A percentile compares a stretch with the other conserved stretches of the same genome.
phyloP scores from a whole-genome alignment of 53 echinoderm and acorn worm genomes.

The Henricia sp. region DNA sequence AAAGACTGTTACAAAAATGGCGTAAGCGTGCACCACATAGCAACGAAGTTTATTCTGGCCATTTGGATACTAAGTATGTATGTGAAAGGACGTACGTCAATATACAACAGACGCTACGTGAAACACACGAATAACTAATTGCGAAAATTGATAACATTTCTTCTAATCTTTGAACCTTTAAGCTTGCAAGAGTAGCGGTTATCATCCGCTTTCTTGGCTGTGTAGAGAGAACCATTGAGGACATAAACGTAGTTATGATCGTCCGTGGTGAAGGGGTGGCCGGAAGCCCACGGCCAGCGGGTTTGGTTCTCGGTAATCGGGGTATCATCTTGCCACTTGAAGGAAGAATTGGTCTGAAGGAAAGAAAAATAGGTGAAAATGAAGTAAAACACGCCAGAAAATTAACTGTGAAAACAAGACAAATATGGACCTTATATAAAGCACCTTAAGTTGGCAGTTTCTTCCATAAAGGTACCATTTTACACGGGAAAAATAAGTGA shows the following conservation, averaged over 20 bases:
- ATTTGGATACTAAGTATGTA: no score
- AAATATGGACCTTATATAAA: no score
- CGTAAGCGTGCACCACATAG: background rate
- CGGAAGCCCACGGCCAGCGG: slow-evolving; percentile 31
- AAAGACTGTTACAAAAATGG: no score
- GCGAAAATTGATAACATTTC: background rate
- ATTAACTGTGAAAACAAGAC: no score
- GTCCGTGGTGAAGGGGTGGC: background rate
- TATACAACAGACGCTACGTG: background rate
- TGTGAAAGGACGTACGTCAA: no score
- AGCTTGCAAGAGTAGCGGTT: slow-evolving; percentile 29
- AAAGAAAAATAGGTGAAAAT: no score
- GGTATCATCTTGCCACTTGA: slow-evolving; percentile 25
- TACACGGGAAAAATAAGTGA: no score
- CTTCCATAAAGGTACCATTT: no score
- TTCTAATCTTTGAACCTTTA: slow-evolving; percentile 13
- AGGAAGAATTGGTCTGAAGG: background rate
- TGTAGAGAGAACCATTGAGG: slow-evolving; percentile 10
- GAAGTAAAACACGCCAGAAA: no score
- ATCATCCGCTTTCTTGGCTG: background rate
- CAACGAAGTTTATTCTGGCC: background rate
- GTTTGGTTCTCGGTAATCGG: background rate
- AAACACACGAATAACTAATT: background rate
- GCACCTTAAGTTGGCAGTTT: no score
- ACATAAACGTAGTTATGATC: slow-evolving; percentile 27